Percentiles rank a stretch among this genome's conserved stretches.
These are phyloP conservation scores for Pseudopodoces humilis DNA, from an alignment of 2,113 vertebrate genomes.

Conservation along the genomic window DNA sequence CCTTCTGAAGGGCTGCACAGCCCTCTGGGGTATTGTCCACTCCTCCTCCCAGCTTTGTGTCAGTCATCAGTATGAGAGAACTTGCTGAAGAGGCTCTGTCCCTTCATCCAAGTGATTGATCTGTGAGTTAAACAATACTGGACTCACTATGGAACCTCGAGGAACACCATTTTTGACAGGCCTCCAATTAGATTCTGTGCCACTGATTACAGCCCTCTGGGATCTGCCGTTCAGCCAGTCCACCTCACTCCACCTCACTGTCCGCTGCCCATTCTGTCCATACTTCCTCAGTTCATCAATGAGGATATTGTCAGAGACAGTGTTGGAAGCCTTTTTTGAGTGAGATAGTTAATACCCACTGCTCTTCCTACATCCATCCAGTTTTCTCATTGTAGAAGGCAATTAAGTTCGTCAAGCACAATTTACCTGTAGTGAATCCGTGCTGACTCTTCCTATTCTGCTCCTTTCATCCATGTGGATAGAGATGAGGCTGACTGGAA, in stretches of 20 bases:
- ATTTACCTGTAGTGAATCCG: background rate
- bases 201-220: background rate
- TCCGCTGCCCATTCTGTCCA: background rate
- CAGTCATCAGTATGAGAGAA: background rate
- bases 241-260: background rate
- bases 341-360: background rate
- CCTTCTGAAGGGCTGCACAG: background rate
- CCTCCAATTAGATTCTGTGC: background rate
- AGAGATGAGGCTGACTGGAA: background rate
- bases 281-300: background rate
- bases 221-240: background rate
- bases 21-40: fast-evolving
- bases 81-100: background rate
- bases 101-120: background rate
- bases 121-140: fast-evolving
- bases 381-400: background rate
- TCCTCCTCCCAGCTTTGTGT: background rate
- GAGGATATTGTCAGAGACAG: background rate
- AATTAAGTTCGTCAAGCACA: fast-evolving
- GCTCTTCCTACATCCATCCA: background rate
- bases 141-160: background rate
- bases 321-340: background rate
- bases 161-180: background rate
- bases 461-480: background rate
- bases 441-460: background rate